A percentile compares a stretch with the other conserved stretches of the same genome.
phyloP scores from a whole-genome alignment of 2,113 vertebrate genomes.

The Phalacrocorax aristotelis region DNA sequence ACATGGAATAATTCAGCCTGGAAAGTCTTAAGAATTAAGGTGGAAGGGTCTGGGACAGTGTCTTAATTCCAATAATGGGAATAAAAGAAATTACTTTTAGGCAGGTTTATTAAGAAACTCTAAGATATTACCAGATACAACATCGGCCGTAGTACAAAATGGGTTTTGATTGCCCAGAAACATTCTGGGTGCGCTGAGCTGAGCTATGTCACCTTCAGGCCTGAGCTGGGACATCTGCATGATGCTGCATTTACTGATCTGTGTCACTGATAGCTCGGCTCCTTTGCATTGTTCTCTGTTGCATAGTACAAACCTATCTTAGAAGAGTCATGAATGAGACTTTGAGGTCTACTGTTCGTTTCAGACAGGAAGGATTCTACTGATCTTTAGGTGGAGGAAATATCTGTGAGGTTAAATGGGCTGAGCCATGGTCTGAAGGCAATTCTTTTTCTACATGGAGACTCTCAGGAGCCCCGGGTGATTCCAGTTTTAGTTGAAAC shows the following conservation, averaged over 20 bases:
- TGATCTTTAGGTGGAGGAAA: not conserved
- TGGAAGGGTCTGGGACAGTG: not conserved
- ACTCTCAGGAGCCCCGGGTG: not conserved
- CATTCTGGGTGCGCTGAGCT: not conserved
- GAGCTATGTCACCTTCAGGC: not conserved
- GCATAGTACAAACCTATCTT: not conserved
- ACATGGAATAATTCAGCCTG: not conserved
- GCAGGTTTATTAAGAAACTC: not conserved
- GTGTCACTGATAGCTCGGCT: not conserved
- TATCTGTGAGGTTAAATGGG: not conserved
- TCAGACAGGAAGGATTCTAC: not conserved
- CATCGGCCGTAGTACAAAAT: not conserved
- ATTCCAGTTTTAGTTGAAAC: not conserved
- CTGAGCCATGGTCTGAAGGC: not conserved
- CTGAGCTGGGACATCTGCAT: not conserved
- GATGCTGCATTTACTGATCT: not conserved
- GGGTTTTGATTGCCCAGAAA: not conserved
- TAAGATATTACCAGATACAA: not conserved
- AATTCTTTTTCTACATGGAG: not conserved
- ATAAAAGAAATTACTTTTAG: not conserved
- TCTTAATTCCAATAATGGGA: not conserved
- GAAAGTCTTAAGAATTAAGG: not conserved
- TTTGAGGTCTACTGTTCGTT: not conserved
- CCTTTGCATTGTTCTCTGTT: not conserved
- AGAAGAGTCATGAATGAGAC: not conserved